Percentiles rank a stretch among this genome's conserved stretches.
phyloP scores from a whole-genome alignment of 2,888 invertebrate species.

The Octodonta nipae region DNA sequence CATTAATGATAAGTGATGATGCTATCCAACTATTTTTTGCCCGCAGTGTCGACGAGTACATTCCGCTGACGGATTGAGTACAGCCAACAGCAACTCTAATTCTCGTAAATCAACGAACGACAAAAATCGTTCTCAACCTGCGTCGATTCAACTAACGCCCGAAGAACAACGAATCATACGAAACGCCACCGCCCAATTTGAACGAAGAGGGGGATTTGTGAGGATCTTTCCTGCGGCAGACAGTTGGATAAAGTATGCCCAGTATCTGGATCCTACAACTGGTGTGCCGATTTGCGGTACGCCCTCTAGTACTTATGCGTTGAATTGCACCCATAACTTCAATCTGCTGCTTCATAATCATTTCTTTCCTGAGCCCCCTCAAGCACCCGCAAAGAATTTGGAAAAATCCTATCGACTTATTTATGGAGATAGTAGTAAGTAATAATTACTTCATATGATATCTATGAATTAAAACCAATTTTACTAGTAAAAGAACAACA shows the following conservation, averaged over 20 bases:
- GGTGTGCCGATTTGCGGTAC: slow-evolving; percentile 59
- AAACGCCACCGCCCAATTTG: slow-evolving; percentile 64
- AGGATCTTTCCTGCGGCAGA: slow-evolving; percentile 81
- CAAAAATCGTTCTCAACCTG: slow-evolving; percentile 7
- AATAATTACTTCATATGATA: too few species aligned
- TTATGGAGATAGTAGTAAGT: too few species aligned
- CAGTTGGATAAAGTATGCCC: slow-evolving; percentile 72
- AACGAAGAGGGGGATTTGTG: slow-evolving; percentile 75
- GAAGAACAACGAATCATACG: slow-evolving; percentile 70
- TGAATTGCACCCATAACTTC: slow-evolving; percentile 56
- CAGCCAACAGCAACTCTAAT: slow-evolving; percentile 28
- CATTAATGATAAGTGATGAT: too few species aligned
- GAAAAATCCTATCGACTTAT: too few species aligned
- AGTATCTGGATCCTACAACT: slow-evolving; percentile 58
- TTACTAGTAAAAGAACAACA: slow-evolving; percentile 4
- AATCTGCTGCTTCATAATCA: slow-evolving; percentile 64
- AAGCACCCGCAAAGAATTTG: too few species aligned
- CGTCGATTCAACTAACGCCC: slow-evolving; percentile 37
- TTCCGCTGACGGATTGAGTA: slow-evolving; percentile 53
- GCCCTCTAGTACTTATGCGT: slow-evolving; percentile 43
- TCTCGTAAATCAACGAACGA: slow-evolving; percentile 20
- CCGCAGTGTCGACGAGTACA: slow-evolving; percentile 55
- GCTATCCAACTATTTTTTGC: too few species aligned
- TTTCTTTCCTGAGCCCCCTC: slow-evolving; percentile 56
- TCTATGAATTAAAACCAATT: background rate